phyloP scores from a whole-genome alignment of 2,888 invertebrate species.

The Xanthia togata region DNA sequence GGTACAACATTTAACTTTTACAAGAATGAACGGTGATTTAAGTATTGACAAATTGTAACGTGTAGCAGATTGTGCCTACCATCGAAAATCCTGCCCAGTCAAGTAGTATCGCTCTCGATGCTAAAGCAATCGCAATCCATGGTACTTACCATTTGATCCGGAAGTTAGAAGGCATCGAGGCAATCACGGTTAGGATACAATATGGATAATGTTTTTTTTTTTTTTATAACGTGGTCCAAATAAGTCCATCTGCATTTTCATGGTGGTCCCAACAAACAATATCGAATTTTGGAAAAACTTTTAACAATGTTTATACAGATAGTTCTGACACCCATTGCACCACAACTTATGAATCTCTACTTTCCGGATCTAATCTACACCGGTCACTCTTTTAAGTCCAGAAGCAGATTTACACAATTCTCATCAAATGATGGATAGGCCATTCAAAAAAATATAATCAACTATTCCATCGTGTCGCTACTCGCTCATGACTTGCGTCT shows the following conservation, averaged over 20 bases:
- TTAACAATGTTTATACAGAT: background rate
- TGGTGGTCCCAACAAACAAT: background rate
- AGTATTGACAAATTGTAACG: background rate
- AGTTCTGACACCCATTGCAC: background rate
- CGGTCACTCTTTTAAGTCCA: background rate
- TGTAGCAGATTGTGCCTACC: background rate
- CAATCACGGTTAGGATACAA: background rate
- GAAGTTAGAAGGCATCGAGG: too few relatives aligned
- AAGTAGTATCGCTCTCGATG: too few relatives aligned
- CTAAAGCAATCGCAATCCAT: background rate
- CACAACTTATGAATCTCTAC: background rate
- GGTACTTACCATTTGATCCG: background rate
- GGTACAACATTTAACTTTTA: background rate
- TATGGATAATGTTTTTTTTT: background rate
- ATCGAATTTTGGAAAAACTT: background rate
- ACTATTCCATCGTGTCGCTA: slow-evolving; percentile 27
- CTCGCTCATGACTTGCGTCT: slow-evolving; percentile 45
- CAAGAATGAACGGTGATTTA: too few relatives aligned
- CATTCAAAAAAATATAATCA: too few relatives aligned
- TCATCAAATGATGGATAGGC: background rate
- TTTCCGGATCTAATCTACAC: background rate
- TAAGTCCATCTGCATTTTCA: background rate
- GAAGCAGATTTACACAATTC: background rate
- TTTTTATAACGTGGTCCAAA: background rate
- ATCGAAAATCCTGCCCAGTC: too few relatives aligned